Evolutionary conservation across 2,113 vertebrate genomes (phyloP), one percentile per base, ranked within the genome.

Genomic region (Plestiodon gilberti): DNA sequence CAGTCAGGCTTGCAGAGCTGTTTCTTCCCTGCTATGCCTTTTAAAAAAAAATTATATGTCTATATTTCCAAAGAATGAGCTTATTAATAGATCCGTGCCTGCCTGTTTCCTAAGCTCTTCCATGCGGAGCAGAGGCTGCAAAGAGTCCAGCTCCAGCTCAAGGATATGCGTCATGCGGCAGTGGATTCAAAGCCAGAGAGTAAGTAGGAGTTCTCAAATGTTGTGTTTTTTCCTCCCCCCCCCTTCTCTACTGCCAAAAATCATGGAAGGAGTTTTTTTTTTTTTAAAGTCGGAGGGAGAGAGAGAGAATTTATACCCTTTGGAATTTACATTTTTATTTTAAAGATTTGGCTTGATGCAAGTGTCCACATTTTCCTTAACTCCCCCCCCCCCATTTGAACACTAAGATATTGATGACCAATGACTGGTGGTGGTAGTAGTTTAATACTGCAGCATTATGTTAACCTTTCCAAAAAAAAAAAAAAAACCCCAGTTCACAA

Each of bases 141-240:
- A 92, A 98, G 98, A 93, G 97, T 94, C 11, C 97, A 98, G 89
- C 96, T 97, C 83, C 98, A 99, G 92, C 96, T 99, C 95, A 99
- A 99, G 91, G 98, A 98, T 93, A 97, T 99, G 96, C 97, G 96
- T 73, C 96, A 98, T 33, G 97, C 98, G 40, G 97, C 98, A 30
- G 96, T 97, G 86, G 98, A 99, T 95, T 97, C 98, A 87, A 98
- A 97, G 90, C 99, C 99, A 90, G 99, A 99, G 95, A 98, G 99
- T 99, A 96, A 98, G 98, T 98, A 55, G 86, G 82, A 70, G 69
- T 79, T 77, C 25, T 5, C 57, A 13, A 77, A 61, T 13, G 6
- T 5, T 80, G 88, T 85, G 30, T 57, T 48, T 38, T 15, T n/a
- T 22, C 18, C 25, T 18, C 35, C 33, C 40, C 11, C 64, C 25